Base-by-base conservation (phyloP, 1,140 invertebrate genomes). In the Paramacrobiotus metropolitanus region DNA sequence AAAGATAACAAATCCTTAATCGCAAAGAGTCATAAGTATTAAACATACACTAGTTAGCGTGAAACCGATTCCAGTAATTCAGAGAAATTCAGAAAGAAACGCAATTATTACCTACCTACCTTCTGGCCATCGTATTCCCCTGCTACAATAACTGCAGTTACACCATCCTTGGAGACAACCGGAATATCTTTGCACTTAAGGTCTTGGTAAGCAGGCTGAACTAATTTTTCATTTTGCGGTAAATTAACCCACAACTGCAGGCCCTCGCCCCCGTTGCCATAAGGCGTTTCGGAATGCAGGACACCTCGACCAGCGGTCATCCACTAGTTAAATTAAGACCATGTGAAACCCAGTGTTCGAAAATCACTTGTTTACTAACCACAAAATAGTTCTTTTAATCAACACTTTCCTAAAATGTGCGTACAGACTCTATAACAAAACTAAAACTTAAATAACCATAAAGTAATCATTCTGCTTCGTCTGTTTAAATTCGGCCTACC, bases 281-380 rank as follows among this genome's bases (percentile, higher is more conserved):
- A 70, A 0, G 72, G 71, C 64, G 69, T 69, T 61, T 75, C 74
- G 64, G 69, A 72, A 64, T 75, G 74, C 21, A 84, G 79, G 0
- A 73, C 83, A 29, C 78, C 79, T 31, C 80, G 79, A 68, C 78
- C 80, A 1, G 73, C 73, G 29, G 72, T 74, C 73, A 74, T 72
- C 68, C 67, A 69, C 61, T 69, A 67, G n/a, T n/a, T 18, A 68
- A 40, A 45, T 21, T 15, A 55, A 55, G 4, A 15, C 9, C 15
- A 55, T 15, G 34, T 40, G 34, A 15, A 9, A 40, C 9, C 34
- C 9, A 9, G 34, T 9, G 9, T n/a, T 40, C 34, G n/a, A n/a
- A n/a, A n/a, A n/a, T n/a, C n/a, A n/a, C n/a, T n/a, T n/a, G n/a
- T n/a, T n/a, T n/a, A n/a, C n/a, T n/a, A n/a, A n/a, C n/a, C n/a